phyloP scores from a whole-genome alignment of 2,797 vertebrate species.

The Channa striata region DNA sequence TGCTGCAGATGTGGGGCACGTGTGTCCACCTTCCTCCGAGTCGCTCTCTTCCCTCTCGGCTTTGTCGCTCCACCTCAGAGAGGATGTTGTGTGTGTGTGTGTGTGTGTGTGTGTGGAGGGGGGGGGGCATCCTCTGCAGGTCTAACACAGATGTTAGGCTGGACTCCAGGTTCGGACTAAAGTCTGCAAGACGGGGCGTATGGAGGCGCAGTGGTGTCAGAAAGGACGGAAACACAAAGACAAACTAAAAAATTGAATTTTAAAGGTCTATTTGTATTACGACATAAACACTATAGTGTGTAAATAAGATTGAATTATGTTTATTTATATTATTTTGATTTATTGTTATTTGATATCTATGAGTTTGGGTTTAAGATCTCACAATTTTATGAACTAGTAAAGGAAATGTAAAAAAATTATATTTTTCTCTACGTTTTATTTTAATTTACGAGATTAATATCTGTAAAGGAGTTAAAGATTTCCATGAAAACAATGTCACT shows the following conservation, averaged over 20 bases:
- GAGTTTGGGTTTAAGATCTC: too few relatives aligned
- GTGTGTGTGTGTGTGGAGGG: not conserved
- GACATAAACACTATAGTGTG: too few relatives aligned
- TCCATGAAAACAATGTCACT: not conserved
- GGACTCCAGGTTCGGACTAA: not conserved
- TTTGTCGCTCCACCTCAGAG: constrained; percentile 1
- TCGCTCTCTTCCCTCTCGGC: constrained; percentile 8
- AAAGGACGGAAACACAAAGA: not conserved
- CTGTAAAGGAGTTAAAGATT: not conserved
- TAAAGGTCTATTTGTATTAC: not conserved
- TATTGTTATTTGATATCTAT: not conserved
- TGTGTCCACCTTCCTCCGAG: not conserved
- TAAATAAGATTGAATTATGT: too few relatives aligned
- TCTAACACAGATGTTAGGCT: not conserved
- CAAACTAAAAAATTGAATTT: not conserved
- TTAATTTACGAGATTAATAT: too few relatives aligned
- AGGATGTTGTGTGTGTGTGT: constrained; percentile 1
- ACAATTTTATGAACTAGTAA: too few relatives aligned
- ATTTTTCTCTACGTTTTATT: too few relatives aligned
- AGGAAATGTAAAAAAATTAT: too few relatives aligned
- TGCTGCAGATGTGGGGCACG: too few relatives aligned
- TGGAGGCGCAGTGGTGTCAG: not conserved
- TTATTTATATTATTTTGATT: too few relatives aligned
- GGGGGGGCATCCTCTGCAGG: constrained; percentile 57
- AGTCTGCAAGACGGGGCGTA: not conserved